These are phyloP conservation scores for Paracentrotus lividus DNA, from an alignment of 53 echinoderm and acorn worm genomes.

Conservation along the genomic window DNA sequence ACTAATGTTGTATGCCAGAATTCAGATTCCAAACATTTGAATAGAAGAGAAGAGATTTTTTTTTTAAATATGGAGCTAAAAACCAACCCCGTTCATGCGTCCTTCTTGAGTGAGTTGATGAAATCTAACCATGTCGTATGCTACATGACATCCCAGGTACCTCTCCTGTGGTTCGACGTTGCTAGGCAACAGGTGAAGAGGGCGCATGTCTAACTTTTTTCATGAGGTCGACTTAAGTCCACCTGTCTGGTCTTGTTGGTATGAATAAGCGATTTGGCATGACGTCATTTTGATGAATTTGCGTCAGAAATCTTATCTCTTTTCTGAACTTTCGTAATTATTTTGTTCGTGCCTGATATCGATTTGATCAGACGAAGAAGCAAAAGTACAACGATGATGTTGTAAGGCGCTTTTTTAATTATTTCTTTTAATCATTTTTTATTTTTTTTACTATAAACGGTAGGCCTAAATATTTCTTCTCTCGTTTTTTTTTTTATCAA, in stretches of 20 bases:
- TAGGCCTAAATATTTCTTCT: no score
- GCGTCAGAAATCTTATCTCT: no score
- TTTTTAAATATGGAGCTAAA: neutral
- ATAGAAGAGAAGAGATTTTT: neutral
- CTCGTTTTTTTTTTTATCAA: no score
- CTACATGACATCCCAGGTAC: neutral
- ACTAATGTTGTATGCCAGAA: no score
- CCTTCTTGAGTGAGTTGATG: neutral
- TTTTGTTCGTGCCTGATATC: no score
- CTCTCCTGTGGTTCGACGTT: neutral
- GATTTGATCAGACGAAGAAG: no score
- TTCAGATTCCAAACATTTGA: neutral
- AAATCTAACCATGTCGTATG: neutral
- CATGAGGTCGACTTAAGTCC: neutral
- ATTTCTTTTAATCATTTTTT: no score
- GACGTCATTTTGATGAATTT: conserved; percentile 16
- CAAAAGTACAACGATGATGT: no score
- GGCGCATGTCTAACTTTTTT: neutral
- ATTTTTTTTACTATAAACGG: no score
- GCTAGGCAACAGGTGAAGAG: neutral
- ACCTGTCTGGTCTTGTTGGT: neutral
- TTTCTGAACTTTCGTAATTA: no score
- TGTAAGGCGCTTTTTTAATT: no score
- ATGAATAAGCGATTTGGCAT: neutral
- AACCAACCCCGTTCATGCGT: neutral